Evolutionary conservation across 2,113 vertebrate species (phyloP), one percentile per base, ranked within the genome.

Genomic region (Carassius auratus): DNA sequence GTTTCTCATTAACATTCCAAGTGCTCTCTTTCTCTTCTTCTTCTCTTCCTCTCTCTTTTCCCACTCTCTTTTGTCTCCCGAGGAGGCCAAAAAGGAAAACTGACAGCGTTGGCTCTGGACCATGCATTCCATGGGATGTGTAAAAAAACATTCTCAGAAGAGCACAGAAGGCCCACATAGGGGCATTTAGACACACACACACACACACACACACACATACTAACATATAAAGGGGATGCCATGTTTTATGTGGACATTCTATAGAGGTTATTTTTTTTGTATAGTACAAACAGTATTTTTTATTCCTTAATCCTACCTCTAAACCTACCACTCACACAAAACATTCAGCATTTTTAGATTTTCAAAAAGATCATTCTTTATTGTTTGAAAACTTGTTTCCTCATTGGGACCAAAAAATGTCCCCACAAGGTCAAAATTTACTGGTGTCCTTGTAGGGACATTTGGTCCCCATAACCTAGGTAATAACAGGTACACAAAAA

Each of bases 1-100:
- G 87, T 66, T 66, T 86, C 66, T 86, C 81, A 86, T 88, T 88
- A 88, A 77, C 87, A 85, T 88, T 85, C 79, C 87, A 76, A 50
- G 74, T 48, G 55, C 33, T 48, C 48, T 74, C 38, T 61, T 19
- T 30, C 64, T 55, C 38, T 61, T 30, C 33, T 55, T 48, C 19
- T 19, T 77, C 84, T 77, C 74, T 76, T 48, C 23, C 81, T 73
- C 62, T 71, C 74, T 83, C 23, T 57, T 74, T 57, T 75, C 80
- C 61, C 48, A 55, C 76, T 84, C 66, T 52, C 66, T 57, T 84
- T 79, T 85, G 64, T 86, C 84, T 75, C 55, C 66, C n/a, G 77
- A 23, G 76, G 61, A 68, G 74, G 61, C 74, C 57, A 33, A 64
- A 62, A 57, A 84, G 83, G 73, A 84, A 66, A 68, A 78, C 71